Base-by-base conservation (phyloP, 2,797 vertebrate genomes). In the Hippocampus kuda region DNA sequence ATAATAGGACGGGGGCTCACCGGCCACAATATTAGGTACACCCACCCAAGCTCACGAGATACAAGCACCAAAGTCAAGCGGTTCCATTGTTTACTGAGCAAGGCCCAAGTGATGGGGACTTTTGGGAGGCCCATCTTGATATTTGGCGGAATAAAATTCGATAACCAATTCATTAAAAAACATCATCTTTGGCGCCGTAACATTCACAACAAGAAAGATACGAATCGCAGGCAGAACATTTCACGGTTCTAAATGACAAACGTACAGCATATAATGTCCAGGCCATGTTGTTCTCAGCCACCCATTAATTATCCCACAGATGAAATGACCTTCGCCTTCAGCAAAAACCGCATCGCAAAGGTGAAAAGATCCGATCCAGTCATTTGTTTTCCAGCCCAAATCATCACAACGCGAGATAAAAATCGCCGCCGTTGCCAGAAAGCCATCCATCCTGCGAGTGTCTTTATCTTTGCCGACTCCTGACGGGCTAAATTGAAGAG, bases 401-500 rank as follows among this genome's bases (percentile, higher is more conserved):
- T 69, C 69, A 81, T 60, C 76, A 24, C 54, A 76, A 24, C 53
- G 22, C 53, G 3, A 56, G 81, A 87, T 84, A 78, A 79, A 38
- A 64, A 84, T 87, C 76, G 18, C 71, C 68, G 27, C 56, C 64
- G 10, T 67, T 80, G 64, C 54, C 72, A 64, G 56, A 42, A 65
- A 83, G 24, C 82, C 68, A 77, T 74, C 68, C 76, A 70, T 75
- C 68, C 78, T 78, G 71, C 51, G 11, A 65, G 48, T 54, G 63
- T 75, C 72, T 81, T 38, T 82, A 86, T 87, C 80, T 70, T 44
- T 51, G 68, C 76, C 54, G 72, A 77, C 68, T 85, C 72, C 44
- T 77, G 81, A 84, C 78, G 49, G 67, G 65, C 67, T 77, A 82
- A 87, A 89, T 85, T 87, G 75, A 73, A 88, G 86, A 77, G 78